These are phyloP conservation scores for Procapra przewalskii DNA, from an alignment of 2,113 vertebrate species.

Conservation along the genomic window DNA sequence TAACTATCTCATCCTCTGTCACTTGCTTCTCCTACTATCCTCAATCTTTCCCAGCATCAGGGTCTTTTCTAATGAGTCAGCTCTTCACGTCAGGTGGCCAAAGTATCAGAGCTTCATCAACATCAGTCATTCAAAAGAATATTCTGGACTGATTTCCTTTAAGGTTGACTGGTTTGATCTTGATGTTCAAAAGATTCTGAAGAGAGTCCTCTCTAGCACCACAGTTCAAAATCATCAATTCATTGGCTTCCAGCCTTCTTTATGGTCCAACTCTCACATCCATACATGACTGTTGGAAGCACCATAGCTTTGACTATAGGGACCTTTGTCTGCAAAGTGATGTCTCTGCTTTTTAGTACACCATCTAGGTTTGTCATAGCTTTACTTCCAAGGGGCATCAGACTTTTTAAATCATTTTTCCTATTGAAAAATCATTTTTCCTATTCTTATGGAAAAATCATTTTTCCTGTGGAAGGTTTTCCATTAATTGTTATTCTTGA, in stretches of 20 bases:
- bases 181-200: not conserved
- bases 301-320: not conserved
- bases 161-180: not conserved
- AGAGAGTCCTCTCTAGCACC: not conserved
- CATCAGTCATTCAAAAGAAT: not conserved
- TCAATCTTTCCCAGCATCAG: not conserved
- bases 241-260: not conserved
- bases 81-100: not conserved
- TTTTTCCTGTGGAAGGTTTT: not conserved
- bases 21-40: not conserved
- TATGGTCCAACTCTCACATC: not conserved
- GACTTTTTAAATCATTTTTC: not conserved
- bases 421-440: too few species aligned
- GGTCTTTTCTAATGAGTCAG: not conserved
- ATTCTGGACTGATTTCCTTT: not conserved
- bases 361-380: not conserved
- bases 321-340: not conserved
- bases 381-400: not conserved
- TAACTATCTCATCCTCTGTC: not conserved
- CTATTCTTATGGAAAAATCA: too few species aligned
- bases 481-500: not conserved
- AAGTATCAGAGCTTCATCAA: not conserved
- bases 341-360: not conserved
- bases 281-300: not conserved
- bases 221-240: not conserved